Evolutionary conservation across 1,140 invertebrate species (phyloP).

Genomic region (Nasonia longicornis): DNA sequence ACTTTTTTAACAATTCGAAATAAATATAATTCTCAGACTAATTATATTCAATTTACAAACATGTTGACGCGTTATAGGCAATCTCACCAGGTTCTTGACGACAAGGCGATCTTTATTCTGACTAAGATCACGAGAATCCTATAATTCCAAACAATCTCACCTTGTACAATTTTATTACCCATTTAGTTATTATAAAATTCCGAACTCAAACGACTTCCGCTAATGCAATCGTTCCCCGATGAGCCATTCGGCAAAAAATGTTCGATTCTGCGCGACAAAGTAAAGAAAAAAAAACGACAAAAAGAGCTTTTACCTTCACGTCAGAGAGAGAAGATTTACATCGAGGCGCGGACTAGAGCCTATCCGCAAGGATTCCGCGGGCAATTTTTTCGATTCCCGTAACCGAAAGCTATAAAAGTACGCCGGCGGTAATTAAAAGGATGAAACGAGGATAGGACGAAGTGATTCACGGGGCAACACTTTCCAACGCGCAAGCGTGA

Average conservation of each 20-base stretch:
- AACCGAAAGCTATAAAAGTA: constrained; percentile 40
- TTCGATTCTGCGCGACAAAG: neutral
- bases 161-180: neutral
- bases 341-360: neutral
- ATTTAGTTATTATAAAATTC: neutral
- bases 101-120: no score
- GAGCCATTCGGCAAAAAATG: neutral
- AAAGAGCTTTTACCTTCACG: neutral
- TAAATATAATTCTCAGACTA: no score
- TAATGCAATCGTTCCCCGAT: neutral
- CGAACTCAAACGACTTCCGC: constrained; percentile 4
- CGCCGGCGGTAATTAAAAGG: constrained; percentile 39
- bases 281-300: neutral
- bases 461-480: constrained; percentile 42
- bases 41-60: no score
- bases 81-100: no score
- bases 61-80: no score
- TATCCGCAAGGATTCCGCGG: constrained; percentile 3
- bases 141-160: neutral
- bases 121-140: neutral
- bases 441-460: constrained; percentile 29
- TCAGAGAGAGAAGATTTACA: constrained; percentile 35
- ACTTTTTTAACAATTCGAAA: no score
- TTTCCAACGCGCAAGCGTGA: constrained; percentile 25
- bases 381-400: constrained; percentile 40